These are phyloP conservation scores for Polyommatus icarus DNA, from an alignment of 2,888 invertebrate species.

Conservation along the genomic window DNA sequence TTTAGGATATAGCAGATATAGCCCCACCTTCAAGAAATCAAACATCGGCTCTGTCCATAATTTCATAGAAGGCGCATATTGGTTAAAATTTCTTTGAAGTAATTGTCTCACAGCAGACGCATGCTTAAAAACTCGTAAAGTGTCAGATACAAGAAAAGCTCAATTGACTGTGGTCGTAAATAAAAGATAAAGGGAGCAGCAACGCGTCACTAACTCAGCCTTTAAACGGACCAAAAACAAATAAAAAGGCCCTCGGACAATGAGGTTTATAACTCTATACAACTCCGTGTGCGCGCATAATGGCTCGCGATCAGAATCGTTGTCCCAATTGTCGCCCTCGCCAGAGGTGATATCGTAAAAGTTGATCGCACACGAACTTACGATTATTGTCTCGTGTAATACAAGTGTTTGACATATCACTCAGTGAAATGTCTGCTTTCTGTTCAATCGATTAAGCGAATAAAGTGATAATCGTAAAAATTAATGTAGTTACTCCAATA, in stretches of 20 bases:
- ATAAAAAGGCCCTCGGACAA: slow-evolving; percentile 50
- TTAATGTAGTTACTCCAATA: slow-evolving; percentile 44
- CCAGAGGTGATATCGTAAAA: slow-evolving; percentile 60
- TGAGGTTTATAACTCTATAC: slow-evolving; percentile 64
- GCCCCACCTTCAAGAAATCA: background rate
- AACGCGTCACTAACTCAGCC: slow-evolving; percentile 44
- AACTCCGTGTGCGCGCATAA: slow-evolving; percentile 63
- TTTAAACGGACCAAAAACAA: slow-evolving; percentile 53
- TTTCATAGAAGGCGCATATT: background rate
- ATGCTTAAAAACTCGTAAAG: slow-evolving; percentile 32
- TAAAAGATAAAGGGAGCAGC: slow-evolving; percentile 41
- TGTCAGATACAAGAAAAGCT: slow-evolving; percentile 24
- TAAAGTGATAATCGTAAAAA: slow-evolving; percentile 60
- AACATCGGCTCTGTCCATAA: background rate
- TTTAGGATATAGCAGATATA: background rate
- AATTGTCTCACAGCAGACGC: background rate
- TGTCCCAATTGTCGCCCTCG: slow-evolving; percentile 56
- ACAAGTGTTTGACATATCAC: slow-evolving; percentile 64
- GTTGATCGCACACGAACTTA: slow-evolving; percentile 62
- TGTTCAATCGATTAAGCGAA: slow-evolving; percentile 62
- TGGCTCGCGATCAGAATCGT: slow-evolving; percentile 60
- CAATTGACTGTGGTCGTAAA: slow-evolving; percentile 45
- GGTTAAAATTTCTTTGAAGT: background rate
- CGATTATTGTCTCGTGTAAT: slow-evolving; percentile 58
- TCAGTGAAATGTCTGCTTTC: slow-evolving; percentile 58